Percentiles rank a stretch among this genome's conserved stretches.
Evolutionary conservation across 2,113 vertebrate species (phyloP).

Genomic region (Ptilorrhoa leucosticta): DNA sequence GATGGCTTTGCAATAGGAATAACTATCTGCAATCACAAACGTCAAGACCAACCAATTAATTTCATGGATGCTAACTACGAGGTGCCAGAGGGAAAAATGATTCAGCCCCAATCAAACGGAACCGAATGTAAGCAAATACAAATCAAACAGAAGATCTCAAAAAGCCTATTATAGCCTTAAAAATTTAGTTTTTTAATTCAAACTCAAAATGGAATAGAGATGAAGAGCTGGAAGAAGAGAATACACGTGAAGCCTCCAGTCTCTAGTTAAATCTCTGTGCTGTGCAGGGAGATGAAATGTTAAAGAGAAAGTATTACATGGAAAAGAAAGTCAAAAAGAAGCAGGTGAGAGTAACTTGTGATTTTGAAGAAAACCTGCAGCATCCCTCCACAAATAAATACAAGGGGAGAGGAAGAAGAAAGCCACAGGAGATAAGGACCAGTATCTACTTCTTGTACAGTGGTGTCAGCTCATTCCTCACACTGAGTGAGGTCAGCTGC

Average conservation of each 20-base stretch:
- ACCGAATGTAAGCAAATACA: neutral
- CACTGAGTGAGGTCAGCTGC: slow-evolving; percentile 48
- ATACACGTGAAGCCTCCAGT: neutral
- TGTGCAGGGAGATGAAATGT: neutral
- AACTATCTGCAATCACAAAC: neutral
- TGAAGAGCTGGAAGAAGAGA: neutral
- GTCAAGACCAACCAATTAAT: neutral
- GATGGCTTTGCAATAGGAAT: neutral
- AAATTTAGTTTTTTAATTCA: neutral
- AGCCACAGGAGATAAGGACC: neutral
- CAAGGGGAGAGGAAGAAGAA: neutral
- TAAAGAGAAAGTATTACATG: neutral
- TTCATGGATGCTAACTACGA: neutral
- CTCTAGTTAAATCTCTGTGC: neutral
- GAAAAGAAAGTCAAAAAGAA: neutral
- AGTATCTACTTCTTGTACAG: neutral
- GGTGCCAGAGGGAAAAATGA: neutral
- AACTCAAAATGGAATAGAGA: neutral
- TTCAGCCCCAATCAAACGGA: neutral
- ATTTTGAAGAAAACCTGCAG: neutral
- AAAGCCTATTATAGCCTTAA: neutral
- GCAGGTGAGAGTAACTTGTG: neutral
- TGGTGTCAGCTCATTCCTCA: neutral
- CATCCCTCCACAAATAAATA: neutral
- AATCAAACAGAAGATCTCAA: neutral